Conservation (phyloP, 2,888 invertebrate species). For the Elegia similella region DNA sequence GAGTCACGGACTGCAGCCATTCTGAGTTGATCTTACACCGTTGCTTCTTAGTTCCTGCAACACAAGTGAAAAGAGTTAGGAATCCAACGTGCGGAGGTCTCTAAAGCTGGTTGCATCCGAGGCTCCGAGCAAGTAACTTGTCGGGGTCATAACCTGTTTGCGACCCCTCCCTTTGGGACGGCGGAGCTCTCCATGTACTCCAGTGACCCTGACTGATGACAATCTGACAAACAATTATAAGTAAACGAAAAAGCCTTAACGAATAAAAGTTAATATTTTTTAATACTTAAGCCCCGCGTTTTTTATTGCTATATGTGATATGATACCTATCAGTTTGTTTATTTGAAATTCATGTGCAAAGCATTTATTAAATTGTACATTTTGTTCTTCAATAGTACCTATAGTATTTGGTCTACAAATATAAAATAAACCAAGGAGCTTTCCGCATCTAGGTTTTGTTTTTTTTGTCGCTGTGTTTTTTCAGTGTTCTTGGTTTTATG, state of each 20-base stretch:
- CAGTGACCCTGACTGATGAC: conserved; percentile 63
- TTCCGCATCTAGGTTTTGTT: no score
- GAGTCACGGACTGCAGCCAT: conserved; percentile 53
- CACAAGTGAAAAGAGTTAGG: conserved; percentile 35
- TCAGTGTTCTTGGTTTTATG: not conserved
- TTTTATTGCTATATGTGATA: no score
- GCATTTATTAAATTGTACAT: no score
- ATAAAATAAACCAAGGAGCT: no score
- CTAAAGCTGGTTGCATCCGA: conserved; percentile 54
- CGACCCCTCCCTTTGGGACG: conserved; percentile 77
- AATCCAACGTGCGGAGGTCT: conserved; percentile 49
- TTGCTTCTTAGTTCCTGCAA: conserved; percentile 27
- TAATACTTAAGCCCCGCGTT: no score
- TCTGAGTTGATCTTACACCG: conserved; percentile 38
- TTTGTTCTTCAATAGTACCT: no score
- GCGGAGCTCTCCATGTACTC: conserved; percentile 62
- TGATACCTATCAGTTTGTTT: no score
- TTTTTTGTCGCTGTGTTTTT: no score
- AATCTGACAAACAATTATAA: conserved; percentile 28
- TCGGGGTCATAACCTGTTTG: conserved; percentile 81
- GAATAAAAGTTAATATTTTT: no score
- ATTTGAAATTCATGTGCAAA: no score
- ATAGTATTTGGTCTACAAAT: no score
- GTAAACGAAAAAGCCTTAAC: not conserved
- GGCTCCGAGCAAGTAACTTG: conserved; percentile 77